Percentiles rank a stretch among this genome's conserved stretches.
Evolutionary conservation across 1,140 invertebrate species (phyloP).

Genomic region (Meloidogyne chitwoodi): DNA sequence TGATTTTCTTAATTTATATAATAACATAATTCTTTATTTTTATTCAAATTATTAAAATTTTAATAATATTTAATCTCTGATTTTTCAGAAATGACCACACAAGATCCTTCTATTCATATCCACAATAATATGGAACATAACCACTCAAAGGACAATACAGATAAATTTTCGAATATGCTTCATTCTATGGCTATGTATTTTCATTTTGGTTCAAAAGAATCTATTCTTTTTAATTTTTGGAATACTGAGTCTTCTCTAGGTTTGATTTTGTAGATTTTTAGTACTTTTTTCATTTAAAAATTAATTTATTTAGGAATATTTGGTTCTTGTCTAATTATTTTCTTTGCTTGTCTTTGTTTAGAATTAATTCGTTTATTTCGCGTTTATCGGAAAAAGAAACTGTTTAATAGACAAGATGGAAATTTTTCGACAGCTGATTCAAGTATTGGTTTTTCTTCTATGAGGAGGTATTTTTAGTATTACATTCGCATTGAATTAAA

Average conservation of each 20-base stretch:
- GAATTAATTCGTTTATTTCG: slow-evolving; percentile 50
- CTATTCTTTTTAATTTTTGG: slow-evolving; percentile 55
- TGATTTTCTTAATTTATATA: no score
- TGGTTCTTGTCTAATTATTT: slow-evolving; percentile 48
- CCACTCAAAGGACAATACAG: neutral
- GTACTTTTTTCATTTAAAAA: slow-evolving; percentile 3
- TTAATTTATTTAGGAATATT: slow-evolving; percentile 39
- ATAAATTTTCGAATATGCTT: neutral
- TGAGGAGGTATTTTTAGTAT: neutral
- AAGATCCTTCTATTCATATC: neutral
- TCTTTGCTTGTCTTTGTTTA: slow-evolving; percentile 44
- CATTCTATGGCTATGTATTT: slow-evolving; percentile 44
- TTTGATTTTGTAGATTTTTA: slow-evolving; percentile 17
- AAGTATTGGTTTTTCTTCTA: neutral
- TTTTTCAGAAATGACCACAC: neutral
- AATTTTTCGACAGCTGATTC: neutral
- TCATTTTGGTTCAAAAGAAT: slow-evolving; percentile 54
- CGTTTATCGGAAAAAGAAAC: slow-evolving; percentile 31
- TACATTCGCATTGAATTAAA: neutral
- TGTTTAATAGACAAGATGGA: slow-evolving; percentile 9
- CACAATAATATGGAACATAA: neutral
- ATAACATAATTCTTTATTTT: no score
- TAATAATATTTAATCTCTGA: no score
- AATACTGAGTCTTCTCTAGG: slow-evolving; percentile 36
- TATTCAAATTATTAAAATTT: no score